A percentile compares a stretch with the other conserved stretches of the same genome.
Evolutionary conservation across 2,113 vertebrate species (phyloP).

Genomic region (Prinia subflava): DNA sequence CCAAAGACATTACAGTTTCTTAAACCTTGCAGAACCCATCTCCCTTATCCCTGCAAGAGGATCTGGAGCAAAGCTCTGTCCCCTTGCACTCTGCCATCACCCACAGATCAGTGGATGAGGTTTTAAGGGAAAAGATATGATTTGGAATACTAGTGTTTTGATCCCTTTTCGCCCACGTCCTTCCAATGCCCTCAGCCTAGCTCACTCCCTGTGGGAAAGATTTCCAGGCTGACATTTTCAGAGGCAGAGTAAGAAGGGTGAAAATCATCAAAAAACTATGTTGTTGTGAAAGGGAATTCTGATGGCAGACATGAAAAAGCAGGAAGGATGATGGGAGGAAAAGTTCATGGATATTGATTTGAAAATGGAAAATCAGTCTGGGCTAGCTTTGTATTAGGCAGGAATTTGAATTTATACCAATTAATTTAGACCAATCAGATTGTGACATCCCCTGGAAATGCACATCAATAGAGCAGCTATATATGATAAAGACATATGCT

Average conservation of each 20-base stretch:
- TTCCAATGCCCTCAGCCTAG: rapidly evolving
- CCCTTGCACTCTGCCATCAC: neutral
- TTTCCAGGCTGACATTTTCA: neutral
- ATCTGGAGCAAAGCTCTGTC: neutral
- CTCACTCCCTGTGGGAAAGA: rapidly evolving
- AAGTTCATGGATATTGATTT: neutral
- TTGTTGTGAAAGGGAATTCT: neutral
- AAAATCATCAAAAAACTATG: neutral
- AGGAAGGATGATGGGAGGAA: neutral
- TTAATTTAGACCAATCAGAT: neutral
- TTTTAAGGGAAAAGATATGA: neutral
- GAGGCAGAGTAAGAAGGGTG: neutral
- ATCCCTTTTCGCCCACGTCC: rapidly evolving
- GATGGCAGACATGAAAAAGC: neutral
- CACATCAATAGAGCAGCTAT: neutral
- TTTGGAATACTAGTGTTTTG: neutral
- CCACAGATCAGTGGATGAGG: neutral
- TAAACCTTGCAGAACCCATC: neutral
- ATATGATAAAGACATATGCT: neutral
- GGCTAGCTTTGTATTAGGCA: neutral
- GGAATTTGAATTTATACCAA: neutral
- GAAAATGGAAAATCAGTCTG: neutral
- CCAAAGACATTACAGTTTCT: neutral
- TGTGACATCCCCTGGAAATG: neutral
- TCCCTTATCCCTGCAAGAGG: rapidly evolving